Base-by-base conservation (phyloP, 2,888 invertebrate species). In the Drosophila buzzatii region DNA sequence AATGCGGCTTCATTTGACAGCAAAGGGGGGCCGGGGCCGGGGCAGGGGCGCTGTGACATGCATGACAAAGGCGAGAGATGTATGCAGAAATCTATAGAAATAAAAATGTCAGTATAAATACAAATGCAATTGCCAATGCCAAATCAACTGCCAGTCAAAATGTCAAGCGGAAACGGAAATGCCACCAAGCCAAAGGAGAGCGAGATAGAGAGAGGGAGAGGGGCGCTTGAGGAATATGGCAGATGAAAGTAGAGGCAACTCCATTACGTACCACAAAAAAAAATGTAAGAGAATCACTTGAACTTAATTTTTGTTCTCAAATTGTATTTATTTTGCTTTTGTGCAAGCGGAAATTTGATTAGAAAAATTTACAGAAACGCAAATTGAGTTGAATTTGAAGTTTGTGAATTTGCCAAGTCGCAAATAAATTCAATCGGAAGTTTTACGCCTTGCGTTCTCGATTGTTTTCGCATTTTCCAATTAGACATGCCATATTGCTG, bases 61-160 rank as follows among this genome's bases (percentile, higher is more conserved):
- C 57, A 76, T 76, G 85, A 83, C 85, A 85, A 72, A 85, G 35
- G 20, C 51, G 51, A 35, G 51, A 51, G 82, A 87, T 80, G 81
- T 80, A 88, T 88, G 82, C 77, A 85, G 63, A 87, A 82, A 74
- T 88, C 85, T 73, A 88, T 88, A 44, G 74, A 85, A 81, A 83
- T 85, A 88, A 83, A 88, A 88, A 83, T 82, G 85, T 80, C 81
- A 69, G 76, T 69, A 81, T 79, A 87, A 79, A 84, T 87, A 84
- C 84, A 79, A 86, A 78, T 85, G 88, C 83, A 85, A 88, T 83
- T 83, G 73, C 69, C 72, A 85, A 82, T 85, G 73, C 67, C 65
- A 81, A 84, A 80, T 88, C 83, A 88, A 75, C 89, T 88, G 83
- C 78, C 83, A 88, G 85, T 84, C 89, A 82, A 85, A 55, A 78